Conservation (phyloP, 1,140 invertebrate genomes). For the Drosophila fuyamai region DNA sequence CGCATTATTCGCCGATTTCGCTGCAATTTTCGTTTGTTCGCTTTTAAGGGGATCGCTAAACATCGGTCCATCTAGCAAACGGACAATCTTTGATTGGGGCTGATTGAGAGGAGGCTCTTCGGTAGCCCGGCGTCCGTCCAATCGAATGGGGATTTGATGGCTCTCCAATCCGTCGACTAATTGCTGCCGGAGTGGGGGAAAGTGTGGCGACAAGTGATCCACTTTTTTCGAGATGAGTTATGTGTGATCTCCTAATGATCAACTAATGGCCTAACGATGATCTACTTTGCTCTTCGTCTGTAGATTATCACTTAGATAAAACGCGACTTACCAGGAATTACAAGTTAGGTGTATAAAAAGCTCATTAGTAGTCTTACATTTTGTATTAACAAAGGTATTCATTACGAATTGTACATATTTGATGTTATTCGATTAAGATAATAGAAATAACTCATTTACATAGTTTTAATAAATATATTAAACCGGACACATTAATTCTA, state of each 20-base stretch:
- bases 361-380: not conserved
- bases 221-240: constrained; percentile 30
- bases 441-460: too few species aligned
- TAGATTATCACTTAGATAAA: constrained; percentile 28
- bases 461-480: too few species aligned
- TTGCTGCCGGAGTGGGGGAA: constrained; percentile 39
- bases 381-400: too few species aligned
- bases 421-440: too few species aligned
- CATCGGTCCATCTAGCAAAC: constrained; percentile 2
- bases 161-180: constrained; percentile 38
- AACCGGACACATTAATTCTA: too few species aligned
- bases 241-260: constrained; percentile 51
- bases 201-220: constrained; percentile 49
- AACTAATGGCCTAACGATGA: constrained; percentile 38
- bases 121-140: constrained; percentile 6
- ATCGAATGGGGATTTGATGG: constrained; percentile 37
- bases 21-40: constrained; percentile 69
- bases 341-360: constrained; percentile 8
- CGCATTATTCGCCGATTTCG: constrained; percentile 61
- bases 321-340: constrained; percentile 3
- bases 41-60: constrained; percentile 57
- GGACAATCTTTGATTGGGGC: constrained; percentile 41
- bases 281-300: constrained; percentile 30
- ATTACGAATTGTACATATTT: too few species aligned
- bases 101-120: constrained; percentile 27